Evolutionary conservation across 2,113 vertebrate genomes (phyloP), one percentile per base, ranked within the genome.

Genomic region (Macroglossus sobrinus): DNA sequence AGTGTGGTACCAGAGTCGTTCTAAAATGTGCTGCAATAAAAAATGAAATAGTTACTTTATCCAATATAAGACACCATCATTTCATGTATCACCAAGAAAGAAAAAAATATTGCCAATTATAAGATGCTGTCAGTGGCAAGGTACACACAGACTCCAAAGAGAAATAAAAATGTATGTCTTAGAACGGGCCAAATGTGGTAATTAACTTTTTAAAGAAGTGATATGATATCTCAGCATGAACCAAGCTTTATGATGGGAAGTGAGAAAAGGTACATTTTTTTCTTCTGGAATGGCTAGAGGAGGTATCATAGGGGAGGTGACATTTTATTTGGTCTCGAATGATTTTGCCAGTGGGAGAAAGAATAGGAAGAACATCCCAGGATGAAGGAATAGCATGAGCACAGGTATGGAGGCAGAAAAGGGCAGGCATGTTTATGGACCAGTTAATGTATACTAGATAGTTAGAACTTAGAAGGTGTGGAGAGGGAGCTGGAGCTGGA

Each of bases 131-230:
- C 63, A 45, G n/a, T 86, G 82, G 61, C 63, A 93, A 79, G 74
- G 84, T 81, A 57, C 68, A 76, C 81, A 28, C 47, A 21, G 63
- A 91, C 74, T 82, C 69, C 78, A 79, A 88, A 94, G 68, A 64
- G 38, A 43, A 85, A 19, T 88, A 66, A 88, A 84, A 95, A 91
- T 59, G 15, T 79, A 33, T 86, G 61, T 84, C 88, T 93, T 13
- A 33, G 53, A 92, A 86, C 89, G 89, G 89, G 66, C 94, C 91
- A 92, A 94, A 92, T 68, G 84, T 93, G 81, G 81, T 96, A 95
- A 96, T 96, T 94, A 96, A 96, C 87, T 96, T 95, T 95, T 91
- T 96, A 93, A 97, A 94, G 86, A 96, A 88, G 81, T 91, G 95
- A 86, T 96, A 97, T 86, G 85, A 79, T 95, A 89, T 86, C 78